Evolutionary conservation across 2,113 vertebrate genomes (phyloP), one percentile per base, ranked within the genome.

Genomic region (Perognathus longimembris): DNA sequence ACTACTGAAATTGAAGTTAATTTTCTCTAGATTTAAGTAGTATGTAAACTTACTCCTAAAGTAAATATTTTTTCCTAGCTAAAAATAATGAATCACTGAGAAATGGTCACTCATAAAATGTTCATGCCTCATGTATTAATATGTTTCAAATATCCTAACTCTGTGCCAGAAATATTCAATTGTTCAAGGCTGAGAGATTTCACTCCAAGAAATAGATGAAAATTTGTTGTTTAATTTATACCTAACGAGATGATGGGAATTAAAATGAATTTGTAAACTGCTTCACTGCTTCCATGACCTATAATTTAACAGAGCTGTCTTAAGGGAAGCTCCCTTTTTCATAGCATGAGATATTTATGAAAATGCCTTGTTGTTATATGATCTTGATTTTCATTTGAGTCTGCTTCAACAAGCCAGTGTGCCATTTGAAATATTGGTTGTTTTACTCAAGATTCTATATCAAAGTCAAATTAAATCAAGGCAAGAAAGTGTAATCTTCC

Each of bases 371-470:
- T 45, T 69, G 45, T 61, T 40, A 57, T 78, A n/a, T 76, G 66
- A 70, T 81, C 67, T 88, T 67, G 1, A 66, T 57, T 89, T 96
- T 82, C 30, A 85, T 76, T 38, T 38, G n/a, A 95, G 11, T 6
- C 15, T 81, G 15, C 36, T 93, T 89, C 34, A 89, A 34, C 28
- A 80, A 67, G 34, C 18, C 63, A 90, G 70, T 0, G 8, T 81
- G n/a, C 18, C 54, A 89, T 86, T 92, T 96, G 28, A 88, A 86
- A 81, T 74, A 90, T 34, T 84, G 42, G 8, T 73, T 88, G 17
- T 73, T 92, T 91, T 80, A 69, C 38, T 84, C 57, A 93, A 88
- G 22, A 88, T 73, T 74, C n/a, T 92, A 40, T 77, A 15, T 54
- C 50, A 54, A 54, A 54, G 22, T 75, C 26, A 80, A 93, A 85